These are phyloP conservation scores for Lapara coniferarum DNA, from an alignment of 2,888 invertebrate species.

Conservation along the genomic window DNA sequence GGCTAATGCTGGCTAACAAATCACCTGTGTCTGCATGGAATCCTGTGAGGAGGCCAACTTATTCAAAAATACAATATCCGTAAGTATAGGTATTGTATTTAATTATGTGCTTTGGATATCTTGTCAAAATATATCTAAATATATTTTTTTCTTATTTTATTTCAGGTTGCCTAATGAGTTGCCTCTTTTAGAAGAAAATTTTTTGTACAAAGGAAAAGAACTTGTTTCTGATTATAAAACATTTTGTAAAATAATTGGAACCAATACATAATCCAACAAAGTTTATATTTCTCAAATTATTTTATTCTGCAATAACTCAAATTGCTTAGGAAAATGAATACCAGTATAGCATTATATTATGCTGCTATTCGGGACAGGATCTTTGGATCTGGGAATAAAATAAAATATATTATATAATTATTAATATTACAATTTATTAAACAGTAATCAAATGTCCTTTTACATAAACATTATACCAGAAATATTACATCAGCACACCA, in stretches of 20 bases:
- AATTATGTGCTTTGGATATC: slow-evolving; percentile 14
- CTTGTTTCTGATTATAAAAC: slow-evolving; percentile 76
- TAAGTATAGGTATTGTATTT: slow-evolving; percentile 45
- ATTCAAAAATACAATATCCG: slow-evolving; percentile 74
- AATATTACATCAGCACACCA: slow-evolving; percentile 62
- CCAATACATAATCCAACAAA: slow-evolving; percentile 29
- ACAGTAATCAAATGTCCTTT: slow-evolving; percentile 46
- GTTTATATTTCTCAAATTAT: slow-evolving; percentile 2
- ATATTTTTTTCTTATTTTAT: slow-evolving; percentile 34
- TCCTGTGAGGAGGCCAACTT: slow-evolving; percentile 85
- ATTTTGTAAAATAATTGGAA: slow-evolving; percentile 72
- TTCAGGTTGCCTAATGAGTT: slow-evolving; percentile 65
- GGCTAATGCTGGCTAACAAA: slow-evolving; percentile 88
- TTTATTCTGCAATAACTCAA: background rate
- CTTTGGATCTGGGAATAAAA: slow-evolving; percentile 76
- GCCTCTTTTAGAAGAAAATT: slow-evolving; percentile 62
- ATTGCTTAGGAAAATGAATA: slow-evolving; percentile 9
- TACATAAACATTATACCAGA: slow-evolving; percentile 50
- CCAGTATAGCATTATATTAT: slow-evolving; percentile 31
- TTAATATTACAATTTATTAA: slow-evolving; percentile 69
- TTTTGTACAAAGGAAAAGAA: slow-evolving; percentile 73
- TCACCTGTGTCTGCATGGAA: slow-evolving; percentile 89
- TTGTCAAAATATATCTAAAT: background rate
- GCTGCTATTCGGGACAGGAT: slow-evolving; percentile 61
- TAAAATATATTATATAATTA: slow-evolving; percentile 49